A percentile compares a stretch with the other conserved stretches of the same genome.
Evolutionary conservation across 2,797 vertebrate species (phyloP).

Genomic region (Pipistrellus nathusii): DNA sequence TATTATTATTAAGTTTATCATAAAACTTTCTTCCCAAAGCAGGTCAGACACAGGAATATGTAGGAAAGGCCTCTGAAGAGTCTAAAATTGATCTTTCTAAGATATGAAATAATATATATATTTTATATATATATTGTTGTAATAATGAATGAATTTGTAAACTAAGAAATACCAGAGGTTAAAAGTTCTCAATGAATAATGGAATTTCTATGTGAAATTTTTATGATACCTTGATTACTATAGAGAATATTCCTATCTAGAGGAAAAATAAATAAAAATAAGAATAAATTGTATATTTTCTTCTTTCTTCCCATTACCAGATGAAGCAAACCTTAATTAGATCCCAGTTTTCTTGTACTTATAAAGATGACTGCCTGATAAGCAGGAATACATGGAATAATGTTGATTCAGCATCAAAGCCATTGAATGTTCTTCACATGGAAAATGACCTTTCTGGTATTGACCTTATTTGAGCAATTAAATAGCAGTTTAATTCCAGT

Average conservation of each 20-base stretch:
- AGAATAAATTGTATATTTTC: slow-evolving; percentile 40
- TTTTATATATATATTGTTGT: too few relatives aligned
- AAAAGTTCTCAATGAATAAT: slow-evolving; percentile 11
- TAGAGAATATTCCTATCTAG: neutral
- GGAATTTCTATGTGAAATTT: slow-evolving; percentile 6
- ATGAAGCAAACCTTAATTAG: slow-evolving; percentile 88
- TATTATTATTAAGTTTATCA: slow-evolving; percentile 40
- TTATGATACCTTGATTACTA: neutral
- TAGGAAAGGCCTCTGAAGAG: neutral
- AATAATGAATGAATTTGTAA: slow-evolving; percentile 36
- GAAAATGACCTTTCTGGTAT: slow-evolving; percentile 82
- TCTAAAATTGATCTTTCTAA: slow-evolving; percentile 13
- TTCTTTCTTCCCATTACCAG: slow-evolving; percentile 84
- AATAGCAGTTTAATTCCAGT: slow-evolving; percentile 50
- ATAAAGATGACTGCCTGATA: slow-evolving; percentile 87
- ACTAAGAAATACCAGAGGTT: neutral
- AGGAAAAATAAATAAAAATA: slow-evolving; percentile 47
- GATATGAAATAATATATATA: neutral
- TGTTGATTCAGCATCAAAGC: slow-evolving; percentile 86
- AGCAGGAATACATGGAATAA: slow-evolving; percentile 88
- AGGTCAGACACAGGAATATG: neutral
- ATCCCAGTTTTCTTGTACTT: slow-evolving; percentile 98
- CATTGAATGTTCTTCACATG: slow-evolving; percentile 49
- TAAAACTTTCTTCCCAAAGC: slow-evolving; percentile 28
- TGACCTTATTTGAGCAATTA: slow-evolving; percentile 52